Evolutionary conservation across 1,140 invertebrate species (phyloP).

Genomic region (Aleiodes sp.): DNA sequence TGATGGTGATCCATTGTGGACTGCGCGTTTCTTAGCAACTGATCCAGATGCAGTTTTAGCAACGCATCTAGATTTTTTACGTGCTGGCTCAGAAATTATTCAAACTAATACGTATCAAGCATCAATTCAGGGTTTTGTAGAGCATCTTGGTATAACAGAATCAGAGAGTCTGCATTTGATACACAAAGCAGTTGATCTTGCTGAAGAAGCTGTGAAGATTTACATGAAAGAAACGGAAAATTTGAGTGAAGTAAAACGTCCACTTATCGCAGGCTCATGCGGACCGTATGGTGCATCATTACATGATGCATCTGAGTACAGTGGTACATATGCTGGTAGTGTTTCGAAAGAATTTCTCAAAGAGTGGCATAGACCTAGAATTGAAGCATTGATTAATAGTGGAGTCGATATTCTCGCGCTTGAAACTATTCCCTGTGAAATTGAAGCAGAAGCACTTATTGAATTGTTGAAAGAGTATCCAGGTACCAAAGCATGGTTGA

Average conservation of each 20-base stretch:
- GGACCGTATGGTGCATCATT: slow-evolving; percentile 92
- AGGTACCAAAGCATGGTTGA: slow-evolving; percentile 80
- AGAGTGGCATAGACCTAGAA: slow-evolving; percentile 81
- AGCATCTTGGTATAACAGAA: slow-evolving; percentile 73
- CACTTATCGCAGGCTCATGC: slow-evolving; percentile 83
- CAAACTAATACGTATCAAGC: slow-evolving; percentile 92
- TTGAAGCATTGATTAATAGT: slow-evolving; percentile 78
- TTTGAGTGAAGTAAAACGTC: slow-evolving; percentile 46
- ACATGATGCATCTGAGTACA: slow-evolving; percentile 92
- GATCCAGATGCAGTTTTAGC: slow-evolving; percentile 79
- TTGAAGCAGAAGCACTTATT: slow-evolving; percentile 83
- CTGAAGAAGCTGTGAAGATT: slow-evolving; percentile 70
- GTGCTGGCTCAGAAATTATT: slow-evolving; percentile 84
- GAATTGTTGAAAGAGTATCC: slow-evolving; percentile 80
- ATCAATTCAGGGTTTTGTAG: slow-evolving; percentile 79
- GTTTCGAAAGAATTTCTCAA: slow-evolving; percentile 75
- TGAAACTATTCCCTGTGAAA: slow-evolving; percentile 88
- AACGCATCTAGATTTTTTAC: slow-evolving; percentile 82
- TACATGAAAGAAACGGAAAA: slow-evolving; percentile 68
- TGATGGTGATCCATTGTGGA: slow-evolving; percentile 85
- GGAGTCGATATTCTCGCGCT: slow-evolving; percentile 86
- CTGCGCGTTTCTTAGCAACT: slow-evolving; percentile 77
- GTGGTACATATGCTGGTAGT: slow-evolving; percentile 80
- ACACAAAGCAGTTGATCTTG: slow-evolving; percentile 75
- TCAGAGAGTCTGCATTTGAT: slow-evolving; percentile 77